phyloP scores from a whole-genome alignment of 2,888 invertebrate species.

The Holacanthella duospinosa region DNA sequence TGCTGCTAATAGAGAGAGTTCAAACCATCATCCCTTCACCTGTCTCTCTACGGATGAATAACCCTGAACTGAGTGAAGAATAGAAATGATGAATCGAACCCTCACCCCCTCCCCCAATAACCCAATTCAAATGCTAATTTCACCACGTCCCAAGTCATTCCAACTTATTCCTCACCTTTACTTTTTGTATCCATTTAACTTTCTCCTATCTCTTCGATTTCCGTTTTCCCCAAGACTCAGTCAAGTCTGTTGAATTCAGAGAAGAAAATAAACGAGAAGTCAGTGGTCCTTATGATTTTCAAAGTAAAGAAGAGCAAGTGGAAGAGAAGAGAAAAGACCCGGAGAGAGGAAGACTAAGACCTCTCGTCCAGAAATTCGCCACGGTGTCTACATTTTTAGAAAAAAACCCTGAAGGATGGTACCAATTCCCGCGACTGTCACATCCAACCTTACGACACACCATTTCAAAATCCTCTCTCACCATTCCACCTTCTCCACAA shows the following conservation, averaged over 20 bases:
- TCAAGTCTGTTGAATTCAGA: not conserved
- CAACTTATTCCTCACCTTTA: not conserved
- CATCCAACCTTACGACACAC: too few species aligned
- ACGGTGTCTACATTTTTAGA: too few species aligned
- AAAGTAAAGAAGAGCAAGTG: constrained; percentile 6
- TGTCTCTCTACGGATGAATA: not conserved
- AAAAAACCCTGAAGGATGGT: too few species aligned
- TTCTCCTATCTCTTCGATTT: not conserved
- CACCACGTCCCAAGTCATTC: too few species aligned
- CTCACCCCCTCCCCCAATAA: not conserved
- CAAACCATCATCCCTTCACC: not conserved
- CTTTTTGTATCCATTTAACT: not conserved
- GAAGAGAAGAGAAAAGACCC: not conserved
- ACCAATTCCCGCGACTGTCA: too few species aligned
- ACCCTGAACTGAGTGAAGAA: not conserved
- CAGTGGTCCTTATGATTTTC: constrained; percentile 11
- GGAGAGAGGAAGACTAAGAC: not conserved
- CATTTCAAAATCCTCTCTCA: too few species aligned
- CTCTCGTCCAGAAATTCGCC: too few species aligned
- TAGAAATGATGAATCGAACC: not conserved
- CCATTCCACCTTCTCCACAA: too few species aligned
- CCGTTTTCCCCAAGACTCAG: not conserved
- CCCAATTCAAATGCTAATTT: not conserved
- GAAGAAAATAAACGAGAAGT: not conserved
- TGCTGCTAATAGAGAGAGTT: not conserved